Base-by-base conservation (phyloP, 2,797 vertebrate species). In the Chrysocyon brachyurus region DNA sequence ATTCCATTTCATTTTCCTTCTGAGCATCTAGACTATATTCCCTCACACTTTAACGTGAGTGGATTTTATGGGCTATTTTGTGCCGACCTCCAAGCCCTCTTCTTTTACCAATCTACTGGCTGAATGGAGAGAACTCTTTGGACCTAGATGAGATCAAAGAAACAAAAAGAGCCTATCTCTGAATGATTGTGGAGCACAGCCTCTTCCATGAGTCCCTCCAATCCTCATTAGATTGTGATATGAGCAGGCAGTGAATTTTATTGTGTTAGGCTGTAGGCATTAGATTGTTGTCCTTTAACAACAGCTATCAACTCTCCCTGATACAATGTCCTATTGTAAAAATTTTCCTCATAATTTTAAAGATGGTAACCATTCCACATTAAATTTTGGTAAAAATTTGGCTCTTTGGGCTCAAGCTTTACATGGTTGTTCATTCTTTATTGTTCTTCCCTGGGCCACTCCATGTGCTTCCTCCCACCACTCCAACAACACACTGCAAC, bases 281-380 rank as follows among this genome's bases (percentile, higher is more conserved):
- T 79, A 17, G n/a, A 11, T 21, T 10, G 9, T 46, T 66, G 15
- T 52, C 7, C 52, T 91, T 93, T 91, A 96, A 85, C 16, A 86
- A 56, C 1, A 64, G 14, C 54, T 90, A 79, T 15, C 12, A 75
- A 46, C 17, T 77, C 40, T 52, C 16, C 84, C 6, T 73, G 54
- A 87, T 84, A 82, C 49, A 73, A 31, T 90, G 52, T 64, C 49
- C 59, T 8, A 66, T 46, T 46, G 40, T 66, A 36, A 21, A 79
- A 79, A 79, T 75, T n/a, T 89, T 19, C 16, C 81, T 78, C 57
- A 91, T 93, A 93, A 85, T 95, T 26, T 61, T 79, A 88, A 93
- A 86, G 3, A 90, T 59, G 2, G n/a, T 66, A 78, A 94, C 88
- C 24, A 89, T 15, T 94, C 31, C 31, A 26, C 17, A 40, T 92